Conservation (phyloP, 1,140 invertebrate species). For the Andricus grossulariae region DNA sequence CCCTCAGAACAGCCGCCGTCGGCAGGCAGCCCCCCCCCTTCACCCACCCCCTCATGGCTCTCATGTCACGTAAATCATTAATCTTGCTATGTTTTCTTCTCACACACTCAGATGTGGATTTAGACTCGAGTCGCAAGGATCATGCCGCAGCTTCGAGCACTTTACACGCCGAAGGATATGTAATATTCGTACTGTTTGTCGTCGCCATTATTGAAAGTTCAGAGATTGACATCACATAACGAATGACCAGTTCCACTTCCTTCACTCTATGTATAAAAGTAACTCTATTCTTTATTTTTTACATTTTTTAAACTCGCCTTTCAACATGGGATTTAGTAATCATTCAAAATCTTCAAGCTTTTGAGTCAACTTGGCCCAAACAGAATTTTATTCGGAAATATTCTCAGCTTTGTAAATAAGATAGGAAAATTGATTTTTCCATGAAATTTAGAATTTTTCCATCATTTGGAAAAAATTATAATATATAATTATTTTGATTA, state of each 20-base stretch:
- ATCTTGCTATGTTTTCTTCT: slow-evolving; percentile 74
- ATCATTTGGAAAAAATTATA: too few relatives aligned
- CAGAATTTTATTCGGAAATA: too few relatives aligned
- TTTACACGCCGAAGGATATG: slow-evolving; percentile 25
- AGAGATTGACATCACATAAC: slow-evolving; percentile 13
- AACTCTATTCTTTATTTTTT: background rate
- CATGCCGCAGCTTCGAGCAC: slow-evolving; percentile 42
- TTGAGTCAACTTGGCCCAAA: background rate
- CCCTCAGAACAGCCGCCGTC: slow-evolving; percentile 60
- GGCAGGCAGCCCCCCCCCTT: slow-evolving; percentile 53
- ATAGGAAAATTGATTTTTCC: too few relatives aligned
- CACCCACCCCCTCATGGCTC: slow-evolving; percentile 55
- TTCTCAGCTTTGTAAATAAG: too few relatives aligned
- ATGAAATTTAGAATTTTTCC: too few relatives aligned
- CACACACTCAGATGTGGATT: slow-evolving; percentile 75
- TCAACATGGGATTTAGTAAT: background rate
- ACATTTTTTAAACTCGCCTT: background rate
- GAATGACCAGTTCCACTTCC: slow-evolving; percentile 1
- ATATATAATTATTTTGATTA: too few relatives aligned
- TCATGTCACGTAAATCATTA: slow-evolving; percentile 74
- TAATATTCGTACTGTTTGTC: slow-evolving; percentile 25
- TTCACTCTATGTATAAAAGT: background rate
- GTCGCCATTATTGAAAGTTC: slow-evolving; percentile 24
- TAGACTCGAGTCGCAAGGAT: slow-evolving; percentile 69
- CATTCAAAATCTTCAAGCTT: background rate